Base-by-base conservation (phyloP, 2,888 invertebrate species). In the Philereme vetulata region DNA sequence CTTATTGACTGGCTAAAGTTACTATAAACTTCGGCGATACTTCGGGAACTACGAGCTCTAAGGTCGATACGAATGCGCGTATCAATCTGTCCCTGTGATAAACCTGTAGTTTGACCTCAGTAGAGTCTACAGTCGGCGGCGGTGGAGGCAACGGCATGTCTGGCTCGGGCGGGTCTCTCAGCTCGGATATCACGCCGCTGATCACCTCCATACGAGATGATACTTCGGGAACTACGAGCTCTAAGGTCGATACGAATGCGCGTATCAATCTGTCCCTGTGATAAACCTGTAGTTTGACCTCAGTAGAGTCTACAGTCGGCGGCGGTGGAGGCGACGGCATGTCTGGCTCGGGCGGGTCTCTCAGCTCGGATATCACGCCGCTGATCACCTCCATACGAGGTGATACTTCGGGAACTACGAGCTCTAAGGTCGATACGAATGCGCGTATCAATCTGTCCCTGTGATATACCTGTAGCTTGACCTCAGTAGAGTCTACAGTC, bases 331-430 rank as follows among this genome's bases (percentile, higher is more conserved):
- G 64, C 0, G 72, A 51, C 6, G 72, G 72, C 43, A 66, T 71
- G 0, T 88, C 86, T 0, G 71, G 74, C 21, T 91, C 90, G 3
- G 85, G 91, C 5, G 94, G 93, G 67, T 94, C 94, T 0, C 93
- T 81, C 46, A 95, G 84, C 5, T 94, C 91, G 1, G 93, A 84
- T 44, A 95, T 86, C 4, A 93, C 85, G 43, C 93, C 93, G 34
- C 87, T 88, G 44, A 94, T 77, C 57, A 93, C 83, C 57, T 90
- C 90, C 63, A 94, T 81, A 4, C 94, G 88, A 0, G 77, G 76
- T 0, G 85, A 73, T 49, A 90, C 82, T 4, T 92, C 92, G 0
- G 89, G 82, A 1, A 91, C 72, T 0, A 91, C 88, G 51, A 90
- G 68, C 49, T 88, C 87, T 2, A 93, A 67, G 0, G 90, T 88